Base-by-base conservation (phyloP, 2,113 vertebrate genomes). In the Clupea harengus region DNA sequence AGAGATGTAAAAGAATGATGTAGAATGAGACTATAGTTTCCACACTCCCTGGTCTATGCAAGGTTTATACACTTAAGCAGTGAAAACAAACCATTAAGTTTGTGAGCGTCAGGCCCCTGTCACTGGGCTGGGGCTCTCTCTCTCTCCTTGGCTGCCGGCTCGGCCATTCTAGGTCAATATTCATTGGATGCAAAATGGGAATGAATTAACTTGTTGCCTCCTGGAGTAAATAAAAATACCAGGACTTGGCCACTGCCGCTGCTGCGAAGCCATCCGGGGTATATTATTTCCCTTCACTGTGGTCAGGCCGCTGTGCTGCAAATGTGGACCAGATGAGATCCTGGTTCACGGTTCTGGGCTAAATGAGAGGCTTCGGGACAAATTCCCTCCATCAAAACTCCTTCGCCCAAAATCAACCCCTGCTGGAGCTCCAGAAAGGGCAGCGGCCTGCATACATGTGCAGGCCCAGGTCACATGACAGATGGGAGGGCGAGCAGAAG, bases 21-120 rank as follows among this genome's bases (percentile, higher is more conserved):
- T 17, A 86, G 95, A 92, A 95, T 96, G 95, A 96, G 94, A 93
- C 94, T 95, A 94, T 92, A 95, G 93, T 96, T 96, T 96, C 96
- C 95, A 97, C 95, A 94, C 94, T 94, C 94, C 94, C 93, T 92
- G 92, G 93, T 86, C 93, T 94, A 93, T 95, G 95, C 92, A 95
- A 95, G 92, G 95, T 96, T 96, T 96, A 95, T 95, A 94, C 96
- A 96, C 95, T 95, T 96, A 95, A 95, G 95, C 94, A 96, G 95
- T 97, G 95, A 96, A 96, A 97, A 96, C 95, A 96, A 96, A 96
- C 95, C 95, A 96, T 96, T 96, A 97, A 95, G 85, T 87, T 81
- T 85, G 86, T 86, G 89, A 88, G 91, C 92, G 91, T 92, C 94
- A 92, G 91, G 92, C 93, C 93, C 94, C 28, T 94, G 94, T 95